Conservation (phyloP, 2,113 vertebrate species). For the Dipodomys merriami region DNA sequence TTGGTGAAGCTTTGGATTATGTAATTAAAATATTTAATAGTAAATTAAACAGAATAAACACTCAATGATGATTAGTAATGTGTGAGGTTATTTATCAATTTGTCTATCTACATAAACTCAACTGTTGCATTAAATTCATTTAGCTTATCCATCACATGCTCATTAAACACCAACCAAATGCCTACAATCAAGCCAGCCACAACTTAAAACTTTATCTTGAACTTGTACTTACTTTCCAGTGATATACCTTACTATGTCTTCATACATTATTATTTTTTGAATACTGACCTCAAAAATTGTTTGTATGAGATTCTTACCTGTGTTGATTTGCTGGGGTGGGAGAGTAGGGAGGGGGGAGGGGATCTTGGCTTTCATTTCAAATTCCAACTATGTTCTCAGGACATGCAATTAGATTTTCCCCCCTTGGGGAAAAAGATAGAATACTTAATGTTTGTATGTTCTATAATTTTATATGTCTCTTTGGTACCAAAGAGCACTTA, state of each 20-base stretch:
- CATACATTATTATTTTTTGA: constrained; percentile 73
- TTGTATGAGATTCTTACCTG: constrained; percentile 71
- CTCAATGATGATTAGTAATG: neutral
- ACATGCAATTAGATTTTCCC: constrained; percentile 74
- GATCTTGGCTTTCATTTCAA: constrained; percentile 77
- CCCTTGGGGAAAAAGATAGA: constrained; percentile 64
- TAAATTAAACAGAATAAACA: neutral
- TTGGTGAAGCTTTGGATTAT: neutral
- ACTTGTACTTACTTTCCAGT: constrained; percentile 41
- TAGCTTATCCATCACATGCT: constrained; percentile 20
- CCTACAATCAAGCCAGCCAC: neutral
- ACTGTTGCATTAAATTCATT: neutral
- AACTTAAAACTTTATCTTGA: neutral
- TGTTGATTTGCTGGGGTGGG: constrained; percentile 65
- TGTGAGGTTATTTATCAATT: neutral
- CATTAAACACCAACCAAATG: neutral
- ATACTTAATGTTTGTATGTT: constrained; percentile 72
- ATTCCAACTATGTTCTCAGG: constrained; percentile 80
- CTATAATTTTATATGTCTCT: constrained; percentile 65
- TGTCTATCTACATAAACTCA: neutral
- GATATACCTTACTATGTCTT: constrained; percentile 1
- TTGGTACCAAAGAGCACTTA: constrained; percentile 66
- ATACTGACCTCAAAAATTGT: constrained; percentile 79
- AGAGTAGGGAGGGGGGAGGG: neutral
- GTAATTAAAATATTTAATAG: neutral